phyloP scores from a whole-genome alignment of 1,140 invertebrate species.

The Tetramorium alpestre region DNA sequence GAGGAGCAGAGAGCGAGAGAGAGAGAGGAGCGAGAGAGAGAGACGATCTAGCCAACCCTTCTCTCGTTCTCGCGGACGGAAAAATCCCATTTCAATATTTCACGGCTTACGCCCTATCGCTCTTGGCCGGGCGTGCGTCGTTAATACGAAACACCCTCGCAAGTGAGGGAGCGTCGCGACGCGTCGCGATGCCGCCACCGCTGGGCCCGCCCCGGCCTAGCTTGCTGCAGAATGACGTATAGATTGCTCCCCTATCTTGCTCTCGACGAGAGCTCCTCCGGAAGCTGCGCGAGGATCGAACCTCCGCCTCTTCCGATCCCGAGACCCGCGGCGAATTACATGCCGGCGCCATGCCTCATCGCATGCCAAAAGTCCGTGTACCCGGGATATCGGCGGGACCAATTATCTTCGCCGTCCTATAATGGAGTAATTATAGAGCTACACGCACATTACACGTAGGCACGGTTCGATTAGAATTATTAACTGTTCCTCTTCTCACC shows the following conservation, averaged over 20 bases:
- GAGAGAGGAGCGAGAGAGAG: neutral
- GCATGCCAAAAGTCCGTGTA: constrained; percentile 73
- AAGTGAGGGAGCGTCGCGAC: neutral
- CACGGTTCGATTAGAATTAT: constrained; percentile 67
- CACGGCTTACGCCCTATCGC: constrained; percentile 74
- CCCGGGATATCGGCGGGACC: constrained; percentile 64
- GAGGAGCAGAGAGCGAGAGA: neutral
- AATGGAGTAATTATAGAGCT: constrained; percentile 65
- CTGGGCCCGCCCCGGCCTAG: neutral
- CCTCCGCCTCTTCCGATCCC: constrained; percentile 22
- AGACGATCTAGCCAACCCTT: too few relatives aligned
- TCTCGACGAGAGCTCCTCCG: constrained; percentile 14
- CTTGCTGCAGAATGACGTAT: constrained; percentile 61
- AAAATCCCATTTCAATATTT: constrained; percentile 78
- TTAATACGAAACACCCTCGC: constrained; percentile 70
- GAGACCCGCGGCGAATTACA: constrained; percentile 61
- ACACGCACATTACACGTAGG: constrained; percentile 58
- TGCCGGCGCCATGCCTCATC: constrained; percentile 65
- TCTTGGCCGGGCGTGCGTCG: constrained; percentile 57
- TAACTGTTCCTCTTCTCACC: constrained; percentile 39
- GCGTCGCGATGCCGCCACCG: constrained; percentile 37
- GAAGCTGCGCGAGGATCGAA: constrained; percentile 56
- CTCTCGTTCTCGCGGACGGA: constrained; percentile 14
- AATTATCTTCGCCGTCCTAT: constrained; percentile 63
- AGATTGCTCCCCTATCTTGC: constrained; percentile 56